These are phyloP conservation scores for Apis dorsata DNA, from an alignment of 1,140 invertebrate species.

Conservation along the genomic window DNA sequence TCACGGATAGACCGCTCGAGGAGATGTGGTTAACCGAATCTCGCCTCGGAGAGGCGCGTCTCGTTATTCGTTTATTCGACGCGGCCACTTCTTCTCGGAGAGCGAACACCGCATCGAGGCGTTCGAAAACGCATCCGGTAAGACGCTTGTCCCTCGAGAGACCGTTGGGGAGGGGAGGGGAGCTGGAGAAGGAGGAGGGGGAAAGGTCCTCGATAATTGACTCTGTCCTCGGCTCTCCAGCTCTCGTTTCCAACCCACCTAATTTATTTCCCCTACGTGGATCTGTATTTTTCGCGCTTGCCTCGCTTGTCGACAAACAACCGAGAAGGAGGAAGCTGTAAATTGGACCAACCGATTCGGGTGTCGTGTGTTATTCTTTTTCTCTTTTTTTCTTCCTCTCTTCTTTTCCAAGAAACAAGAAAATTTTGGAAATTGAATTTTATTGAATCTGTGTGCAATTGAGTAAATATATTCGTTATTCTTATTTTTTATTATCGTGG, in stretches of 20 bases:
- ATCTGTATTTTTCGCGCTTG: slow-evolving; percentile 54
- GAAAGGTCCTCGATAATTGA: slow-evolving; percentile 59
- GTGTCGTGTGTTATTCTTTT: not conserved
- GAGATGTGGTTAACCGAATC: slow-evolving; percentile 5
- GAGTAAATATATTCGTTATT: too few relatives aligned
- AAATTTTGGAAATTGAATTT: too few relatives aligned
- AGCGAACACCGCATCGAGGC: slow-evolving; percentile 22
- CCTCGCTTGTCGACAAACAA: not conserved
- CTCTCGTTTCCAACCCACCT: slow-evolving; percentile 58
- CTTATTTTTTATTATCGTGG: too few relatives aligned
- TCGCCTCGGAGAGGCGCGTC: not conserved
- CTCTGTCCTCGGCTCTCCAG: slow-evolving; percentile 57
- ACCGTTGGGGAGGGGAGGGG: slow-evolving; percentile 5
- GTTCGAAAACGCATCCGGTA: slow-evolving; percentile 20
- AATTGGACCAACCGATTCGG: slow-evolving; percentile 53
- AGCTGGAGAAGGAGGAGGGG: too few relatives aligned
- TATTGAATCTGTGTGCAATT: too few relatives aligned
- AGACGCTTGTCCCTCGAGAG: slow-evolving; percentile 40
- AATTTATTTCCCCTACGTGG: slow-evolving; percentile 66
- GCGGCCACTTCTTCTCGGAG: not conserved
- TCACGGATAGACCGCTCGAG: not conserved
- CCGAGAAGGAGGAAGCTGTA: slow-evolving; percentile 34
- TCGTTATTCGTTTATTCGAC: slow-evolving; percentile 16
- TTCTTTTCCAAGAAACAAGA: not conserved
- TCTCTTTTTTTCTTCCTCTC: too few relatives aligned